Conservation (phyloP, 2,797 vertebrate genomes). For the Naso thynnoides region DNA sequence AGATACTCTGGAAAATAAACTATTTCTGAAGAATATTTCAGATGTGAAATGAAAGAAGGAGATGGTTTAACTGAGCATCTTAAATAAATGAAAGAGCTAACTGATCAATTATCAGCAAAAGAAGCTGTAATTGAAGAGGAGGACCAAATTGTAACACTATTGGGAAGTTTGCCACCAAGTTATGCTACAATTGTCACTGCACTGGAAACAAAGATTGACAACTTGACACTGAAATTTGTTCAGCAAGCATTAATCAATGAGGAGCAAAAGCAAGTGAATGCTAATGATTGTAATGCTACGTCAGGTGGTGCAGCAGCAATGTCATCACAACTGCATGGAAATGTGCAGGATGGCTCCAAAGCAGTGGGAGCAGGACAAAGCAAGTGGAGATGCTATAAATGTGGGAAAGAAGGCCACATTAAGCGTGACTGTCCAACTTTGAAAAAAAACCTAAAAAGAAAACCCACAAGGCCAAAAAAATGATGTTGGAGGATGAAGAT, state of each 20-base stretch:
- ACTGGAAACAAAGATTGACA: neutral
- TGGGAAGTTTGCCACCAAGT: neutral
- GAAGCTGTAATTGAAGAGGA: neutral
- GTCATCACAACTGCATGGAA: too few relatives aligned
- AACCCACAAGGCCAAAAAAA: neutral
- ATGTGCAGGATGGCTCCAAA: too few relatives aligned
- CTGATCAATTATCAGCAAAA: neutral
- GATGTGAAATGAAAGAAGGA: slow-evolving; percentile 1
- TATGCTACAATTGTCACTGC: neutral
- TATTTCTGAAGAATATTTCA: neutral
- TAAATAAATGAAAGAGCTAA: neutral
- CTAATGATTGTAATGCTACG: neutral
- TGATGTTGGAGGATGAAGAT: neutral
- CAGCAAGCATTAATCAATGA: slow-evolving; percentile 2
- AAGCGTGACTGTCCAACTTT: neutral
- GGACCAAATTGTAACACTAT: neutral
- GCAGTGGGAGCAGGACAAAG: too few relatives aligned
- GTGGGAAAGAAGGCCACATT: neutral
- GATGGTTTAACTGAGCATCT: neutral
- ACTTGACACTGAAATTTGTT: neutral
- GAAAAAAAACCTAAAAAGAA: too few relatives aligned
- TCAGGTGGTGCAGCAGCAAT: too few relatives aligned
- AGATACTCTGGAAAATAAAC: neutral
- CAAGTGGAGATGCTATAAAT: too few relatives aligned
- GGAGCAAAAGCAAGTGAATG: neutral